Conservation (phyloP, 2,888 invertebrate genomes). For the Lasioglossum malachurum region DNA sequence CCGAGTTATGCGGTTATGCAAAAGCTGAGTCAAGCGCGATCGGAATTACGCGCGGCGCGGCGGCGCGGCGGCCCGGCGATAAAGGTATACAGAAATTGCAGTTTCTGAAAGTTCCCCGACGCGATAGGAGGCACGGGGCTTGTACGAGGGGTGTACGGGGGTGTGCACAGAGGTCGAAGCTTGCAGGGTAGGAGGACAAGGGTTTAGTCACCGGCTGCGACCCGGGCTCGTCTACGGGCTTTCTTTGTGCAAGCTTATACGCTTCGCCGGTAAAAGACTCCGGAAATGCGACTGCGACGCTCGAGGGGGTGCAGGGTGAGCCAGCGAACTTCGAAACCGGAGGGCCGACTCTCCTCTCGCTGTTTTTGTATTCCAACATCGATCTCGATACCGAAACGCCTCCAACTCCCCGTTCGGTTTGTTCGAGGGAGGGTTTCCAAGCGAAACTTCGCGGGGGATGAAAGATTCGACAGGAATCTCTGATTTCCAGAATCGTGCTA, state of each 20-base stretch:
- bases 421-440: conserved; percentile 27
- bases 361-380: conserved; percentile 74
- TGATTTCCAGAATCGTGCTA: conserved; percentile 28
- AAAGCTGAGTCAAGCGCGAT: conserved; percentile 77
- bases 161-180: neutral
- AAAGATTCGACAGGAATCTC: conserved; percentile 59
- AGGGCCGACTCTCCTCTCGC: conserved; percentile 48
- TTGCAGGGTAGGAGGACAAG: conserved; percentile 4
- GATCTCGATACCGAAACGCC: conserved; percentile 61
- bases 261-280: conserved; percentile 67
- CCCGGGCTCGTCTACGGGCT: conserved; percentile 41
- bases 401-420: neutral
- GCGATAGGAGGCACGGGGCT: neutral
- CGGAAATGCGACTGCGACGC: conserved; percentile 69
- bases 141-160: neutral
- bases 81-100: conserved; percentile 75
- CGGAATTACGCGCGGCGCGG: conserved; percentile 73
- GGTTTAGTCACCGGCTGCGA: conserved; percentile 61
- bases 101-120: conserved; percentile 67
- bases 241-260: conserved; percentile 62
- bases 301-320: conserved; percentile 20
- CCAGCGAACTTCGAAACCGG: conserved; percentile 29
- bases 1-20: conserved; percentile 71
- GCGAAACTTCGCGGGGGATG: conserved; percentile 33
- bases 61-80: conserved; percentile 67